Conservation (phyloP, 2,113 vertebrate species). For the Castor canadensis region DNA sequence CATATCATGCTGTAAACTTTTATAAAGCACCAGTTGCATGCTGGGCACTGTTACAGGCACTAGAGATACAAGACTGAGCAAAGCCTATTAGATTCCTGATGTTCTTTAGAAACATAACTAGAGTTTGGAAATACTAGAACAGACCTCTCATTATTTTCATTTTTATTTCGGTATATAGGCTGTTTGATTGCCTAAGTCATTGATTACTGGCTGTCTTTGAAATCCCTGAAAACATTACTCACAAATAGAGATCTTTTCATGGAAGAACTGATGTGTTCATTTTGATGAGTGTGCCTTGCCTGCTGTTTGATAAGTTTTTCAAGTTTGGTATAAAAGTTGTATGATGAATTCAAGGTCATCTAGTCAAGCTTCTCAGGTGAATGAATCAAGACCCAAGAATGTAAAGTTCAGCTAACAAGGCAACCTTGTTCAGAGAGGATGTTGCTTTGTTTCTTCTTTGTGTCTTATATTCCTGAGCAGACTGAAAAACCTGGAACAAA, state of each 20-base stretch:
- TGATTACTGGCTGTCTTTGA: background rate
- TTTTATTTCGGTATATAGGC: background rate
- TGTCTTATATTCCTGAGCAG: background rate
- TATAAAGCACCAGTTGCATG: background rate
- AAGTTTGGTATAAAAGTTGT: background rate
- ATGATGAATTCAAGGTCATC: background rate
- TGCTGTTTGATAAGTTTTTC: background rate
- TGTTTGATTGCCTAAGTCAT: background rate
- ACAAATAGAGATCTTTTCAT: background rate
- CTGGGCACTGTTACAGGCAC: background rate
- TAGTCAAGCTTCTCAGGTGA: background rate
- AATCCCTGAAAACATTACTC: background rate
- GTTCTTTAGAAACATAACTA: background rate
- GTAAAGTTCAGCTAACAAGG: background rate
- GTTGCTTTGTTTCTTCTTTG: background rate
- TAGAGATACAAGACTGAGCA: background rate
- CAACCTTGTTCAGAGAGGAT: background rate
- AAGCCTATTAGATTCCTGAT: background rate
- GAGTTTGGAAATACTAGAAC: background rate
- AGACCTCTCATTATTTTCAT: background rate
- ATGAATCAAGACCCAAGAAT: background rate
- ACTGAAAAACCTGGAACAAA: background rate
- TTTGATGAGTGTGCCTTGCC: background rate
- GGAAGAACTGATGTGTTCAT: background rate
- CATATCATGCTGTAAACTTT: background rate